Conservation (phyloP, 2,797 vertebrate species). For the Halcyon chelicuti region DNA sequence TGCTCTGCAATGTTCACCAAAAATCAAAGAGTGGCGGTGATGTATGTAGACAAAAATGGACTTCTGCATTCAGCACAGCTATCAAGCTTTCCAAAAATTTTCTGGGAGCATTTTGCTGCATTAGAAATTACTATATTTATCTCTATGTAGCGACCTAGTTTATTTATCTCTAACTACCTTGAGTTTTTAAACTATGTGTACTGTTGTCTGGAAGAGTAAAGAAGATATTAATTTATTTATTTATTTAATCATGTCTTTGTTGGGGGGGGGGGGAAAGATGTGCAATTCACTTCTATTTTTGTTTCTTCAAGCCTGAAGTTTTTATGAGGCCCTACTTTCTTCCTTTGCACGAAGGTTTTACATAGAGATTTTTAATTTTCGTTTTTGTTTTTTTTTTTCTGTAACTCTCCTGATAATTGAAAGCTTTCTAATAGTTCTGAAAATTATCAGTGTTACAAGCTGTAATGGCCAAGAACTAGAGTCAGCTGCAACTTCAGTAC, state of each 20-base stretch:
- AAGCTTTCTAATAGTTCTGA: slow-evolving; percentile 6
- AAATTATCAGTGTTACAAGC: not conserved
- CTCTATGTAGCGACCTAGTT: not conserved
- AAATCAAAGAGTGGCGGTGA: not conserved
- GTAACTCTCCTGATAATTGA: not conserved
- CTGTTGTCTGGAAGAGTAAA: not conserved
- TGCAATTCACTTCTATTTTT: not conserved
- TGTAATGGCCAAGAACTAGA: not conserved
- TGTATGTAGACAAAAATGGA: not conserved
- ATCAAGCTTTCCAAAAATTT: not conserved
- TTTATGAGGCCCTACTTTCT: not conserved
- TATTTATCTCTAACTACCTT: not conserved
- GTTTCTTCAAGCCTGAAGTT: not conserved
- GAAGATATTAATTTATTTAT: not conserved
- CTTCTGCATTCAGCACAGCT: not conserved
- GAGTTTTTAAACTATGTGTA: not conserved
- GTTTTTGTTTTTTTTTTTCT: not conserved
- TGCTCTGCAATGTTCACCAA: not conserved
- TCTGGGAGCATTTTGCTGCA: not conserved
- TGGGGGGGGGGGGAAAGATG: not conserved
- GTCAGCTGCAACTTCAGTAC: not conserved
- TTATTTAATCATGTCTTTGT: not conserved
- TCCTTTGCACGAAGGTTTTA: not conserved
- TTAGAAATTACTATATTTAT: not conserved
- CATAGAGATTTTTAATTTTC: not conserved